Evolutionary conservation across 2,113 vertebrate species (phyloP).

Genomic region (Cervus canadensis): DNA sequence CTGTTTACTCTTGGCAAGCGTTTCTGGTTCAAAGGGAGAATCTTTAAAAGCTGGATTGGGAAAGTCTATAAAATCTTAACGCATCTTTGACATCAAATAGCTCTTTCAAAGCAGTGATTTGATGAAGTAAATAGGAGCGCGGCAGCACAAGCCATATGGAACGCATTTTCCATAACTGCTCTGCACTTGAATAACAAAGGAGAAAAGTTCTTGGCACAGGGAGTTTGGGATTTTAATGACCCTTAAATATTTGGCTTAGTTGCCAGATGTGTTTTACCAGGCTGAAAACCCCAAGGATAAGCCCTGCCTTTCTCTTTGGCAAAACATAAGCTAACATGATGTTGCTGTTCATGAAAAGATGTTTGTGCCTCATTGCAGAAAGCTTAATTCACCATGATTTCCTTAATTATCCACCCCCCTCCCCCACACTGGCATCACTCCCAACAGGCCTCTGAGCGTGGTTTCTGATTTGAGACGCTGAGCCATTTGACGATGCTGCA

Average conservation of each 20-base stretch:
- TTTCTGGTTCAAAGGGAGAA: slow-evolving; percentile 69
- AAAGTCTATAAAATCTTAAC: slow-evolving; percentile 73
- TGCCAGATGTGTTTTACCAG: slow-evolving; percentile 69
- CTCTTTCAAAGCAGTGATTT: slow-evolving; percentile 70
- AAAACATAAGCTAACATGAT: slow-evolving; percentile 61
- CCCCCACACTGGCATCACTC: slow-evolving; percentile 37
- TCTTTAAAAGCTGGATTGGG: slow-evolving; percentile 62
- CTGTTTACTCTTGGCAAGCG: slow-evolving; percentile 70
- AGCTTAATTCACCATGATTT: slow-evolving; percentile 63
- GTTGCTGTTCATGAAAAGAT: slow-evolving; percentile 59
- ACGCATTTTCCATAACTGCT: slow-evolving; percentile 65
- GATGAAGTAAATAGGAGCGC: slow-evolving; percentile 63
- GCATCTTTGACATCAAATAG: slow-evolving; percentile 72
- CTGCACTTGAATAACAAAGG: slow-evolving; percentile 64
- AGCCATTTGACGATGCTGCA: background rate
- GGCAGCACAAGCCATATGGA: slow-evolving; percentile 66
- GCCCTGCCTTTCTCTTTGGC: slow-evolving; percentile 62
- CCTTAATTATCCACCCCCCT: slow-evolving; percentile 49
- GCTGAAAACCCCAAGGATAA: slow-evolving; percentile 40
- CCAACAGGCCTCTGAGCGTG: background rate
- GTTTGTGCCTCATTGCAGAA: slow-evolving; percentile 64
- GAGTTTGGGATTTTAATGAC: slow-evolving; percentile 70
- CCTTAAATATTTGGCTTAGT: slow-evolving; percentile 66
- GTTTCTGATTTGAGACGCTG: background rate
- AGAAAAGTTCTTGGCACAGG: slow-evolving; percentile 64